Base-by-base conservation (phyloP, 2,888 invertebrate species). In the Formica aserva region DNA sequence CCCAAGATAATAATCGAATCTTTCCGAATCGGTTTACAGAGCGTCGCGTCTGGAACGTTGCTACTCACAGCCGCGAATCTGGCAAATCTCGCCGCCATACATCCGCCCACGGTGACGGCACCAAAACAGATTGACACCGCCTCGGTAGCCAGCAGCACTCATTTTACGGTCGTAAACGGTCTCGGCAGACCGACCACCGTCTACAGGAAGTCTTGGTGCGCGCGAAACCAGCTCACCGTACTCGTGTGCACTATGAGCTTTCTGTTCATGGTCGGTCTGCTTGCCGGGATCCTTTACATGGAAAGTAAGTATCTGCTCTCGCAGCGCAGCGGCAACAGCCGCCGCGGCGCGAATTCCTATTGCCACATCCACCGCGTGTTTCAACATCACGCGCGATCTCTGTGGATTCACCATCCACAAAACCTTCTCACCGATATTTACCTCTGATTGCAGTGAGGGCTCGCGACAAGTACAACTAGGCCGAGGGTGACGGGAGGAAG, bases 91-190 rank as follows among this genome's bases (percentile, higher is more conserved):
- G 94, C 94, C 29, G 91, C 88, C 91, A 95, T 93, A 94, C 95
- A 92, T 94, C 95, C 92, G 90, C 95, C 93, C 90, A 94, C 86
- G 89, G 93, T 92, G 93, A 95, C 93, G 92, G 94, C 89, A 91
- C 95, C 95, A 91, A 96, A 96, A 94, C 96, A 96, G 91, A 95
- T 95, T 77, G 98, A 98, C 94, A 96, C 96, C 74, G 96, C 96
- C 83, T 98, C 98, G 57, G 96, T 98, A 85, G 98, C 98, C 76
- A 98, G 98, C 95, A 98, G 98, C 85, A 98, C 97, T 93, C 98
- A 98, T 95, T 98, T 98, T 94, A 98, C 98, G 15, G 97, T 98
- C 80, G 97, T 98, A 85, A 98, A 98, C 94, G 97, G 97, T 80
- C 96, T 97, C 91, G 96, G 96, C 78, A 96, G 96, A 93, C 95